These are phyloP conservation scores for Gobio gobio DNA, from an alignment of 2,113 vertebrate genomes.

Conservation along the genomic window DNA sequence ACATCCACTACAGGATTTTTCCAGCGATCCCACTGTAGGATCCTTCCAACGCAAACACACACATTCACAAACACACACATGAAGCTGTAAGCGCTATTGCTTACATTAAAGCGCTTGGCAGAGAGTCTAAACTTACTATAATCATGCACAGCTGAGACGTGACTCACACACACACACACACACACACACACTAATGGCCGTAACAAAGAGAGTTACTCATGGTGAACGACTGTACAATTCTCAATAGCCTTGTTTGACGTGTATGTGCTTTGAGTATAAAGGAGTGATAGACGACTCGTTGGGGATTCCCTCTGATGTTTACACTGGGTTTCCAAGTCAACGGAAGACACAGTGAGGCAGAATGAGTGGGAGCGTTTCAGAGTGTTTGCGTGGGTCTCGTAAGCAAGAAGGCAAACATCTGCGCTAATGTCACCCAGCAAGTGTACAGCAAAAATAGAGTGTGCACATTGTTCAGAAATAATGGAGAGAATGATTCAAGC, in stretches of 20 bases:
- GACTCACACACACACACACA: slow-evolving; percentile 17
- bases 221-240: slow-evolving; percentile 6
- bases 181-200: background rate
- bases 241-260: slow-evolving; percentile 55
- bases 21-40: background rate
- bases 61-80: slow-evolving; percentile 14
- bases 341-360: slow-evolving; percentile 32
- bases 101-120: slow-evolving; percentile 34
- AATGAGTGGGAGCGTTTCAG: slow-evolving; percentile 11
- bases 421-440: background rate
- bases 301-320: slow-evolving; percentile 51
- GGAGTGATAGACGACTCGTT: slow-evolving; percentile 22
- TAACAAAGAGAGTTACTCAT: slow-evolving; percentile 45
- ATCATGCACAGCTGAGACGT: slow-evolving; percentile 39
- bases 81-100: slow-evolving; percentile 9
- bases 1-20: slow-evolving; percentile 13
- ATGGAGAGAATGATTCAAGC: background rate
- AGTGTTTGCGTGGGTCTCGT: slow-evolving; percentile 7
- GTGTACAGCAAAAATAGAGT: background rate
- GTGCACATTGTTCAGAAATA: background rate
- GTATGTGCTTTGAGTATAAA: slow-evolving; percentile 21
- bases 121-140: slow-evolving; percentile 21
- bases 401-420: slow-evolving; percentile 12
- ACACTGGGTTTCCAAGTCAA: slow-evolving; percentile 37
- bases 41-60: slow-evolving; percentile 4